phyloP scores from a whole-genome alignment of 2,888 invertebrate species.

The Eubasilissa splendida region DNA sequence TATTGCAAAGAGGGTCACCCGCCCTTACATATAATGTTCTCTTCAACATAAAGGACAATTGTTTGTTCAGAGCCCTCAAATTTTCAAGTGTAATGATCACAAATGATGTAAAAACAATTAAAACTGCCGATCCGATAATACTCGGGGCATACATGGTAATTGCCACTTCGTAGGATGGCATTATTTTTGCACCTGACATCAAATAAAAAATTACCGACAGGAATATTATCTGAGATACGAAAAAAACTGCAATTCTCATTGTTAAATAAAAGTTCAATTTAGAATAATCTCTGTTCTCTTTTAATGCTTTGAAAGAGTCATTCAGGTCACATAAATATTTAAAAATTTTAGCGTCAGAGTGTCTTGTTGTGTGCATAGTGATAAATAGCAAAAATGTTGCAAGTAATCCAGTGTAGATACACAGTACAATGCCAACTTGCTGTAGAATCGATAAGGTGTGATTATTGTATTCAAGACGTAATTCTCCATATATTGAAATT shows the following conservation, averaged over 20 bases:
- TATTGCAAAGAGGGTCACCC: neutral
- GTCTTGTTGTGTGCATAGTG: neutral
- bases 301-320: neutral
- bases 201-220: neutral
- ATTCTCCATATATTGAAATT: neutral
- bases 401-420: neutral
- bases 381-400: neutral
- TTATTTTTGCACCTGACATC: neutral
- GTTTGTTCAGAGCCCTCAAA: neutral
- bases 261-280: neutral
- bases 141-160: neutral
- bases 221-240: neutral
- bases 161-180: neutral
- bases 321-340: constrained; percentile 3
- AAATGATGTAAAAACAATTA: constrained; percentile 4
- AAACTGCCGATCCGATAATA: neutral
- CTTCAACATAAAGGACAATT: neutral
- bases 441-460: neutral
- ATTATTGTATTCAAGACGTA: neutral
- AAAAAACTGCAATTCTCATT: neutral
- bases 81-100: neutral
- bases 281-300: neutral
- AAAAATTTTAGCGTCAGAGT: neutral
- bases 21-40: neutral
- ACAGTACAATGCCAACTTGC: neutral